These are phyloP conservation scores for Entosphenus tridentatus DNA, from an alignment of 2,113 vertebrate species.

Conservation along the genomic window DNA sequence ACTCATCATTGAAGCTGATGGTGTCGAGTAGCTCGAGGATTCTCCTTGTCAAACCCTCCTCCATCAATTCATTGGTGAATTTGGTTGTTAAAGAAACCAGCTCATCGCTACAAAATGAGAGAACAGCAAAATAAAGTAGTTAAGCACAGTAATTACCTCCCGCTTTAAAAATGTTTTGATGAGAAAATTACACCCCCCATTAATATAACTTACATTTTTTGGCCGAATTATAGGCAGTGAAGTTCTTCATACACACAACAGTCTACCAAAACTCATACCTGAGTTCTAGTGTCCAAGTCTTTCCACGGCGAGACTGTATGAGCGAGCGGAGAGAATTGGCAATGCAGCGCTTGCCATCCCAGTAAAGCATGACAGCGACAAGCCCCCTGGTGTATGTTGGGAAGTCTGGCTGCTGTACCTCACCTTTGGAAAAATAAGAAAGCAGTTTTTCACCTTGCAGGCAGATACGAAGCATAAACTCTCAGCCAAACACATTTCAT, in stretches of 20 bases:
- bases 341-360: constrained; percentile 3
- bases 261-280: neutral
- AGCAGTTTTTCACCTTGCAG: no score
- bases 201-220: no score
- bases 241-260: no score
- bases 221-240: no score
- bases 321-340: constrained; percentile 5
- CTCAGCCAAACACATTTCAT: no score
- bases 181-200: no score
- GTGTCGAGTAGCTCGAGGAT: neutral
- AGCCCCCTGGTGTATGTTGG: neutral
- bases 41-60: constrained; percentile 1
- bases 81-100: neutral
- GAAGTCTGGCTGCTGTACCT: neutral
- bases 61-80: constrained; percentile 2
- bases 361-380: constrained; percentile 4
- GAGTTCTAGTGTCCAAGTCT: neutral
- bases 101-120: neutral
- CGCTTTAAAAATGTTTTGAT: no score
- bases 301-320: constrained; percentile 1
- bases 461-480: no score
- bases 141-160: no score
- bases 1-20: neutral
- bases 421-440: neutral
- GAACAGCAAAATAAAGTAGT: neutral